Evolutionary conservation across 2,888 invertebrate species (phyloP).

Genomic region (Timema cristinae): DNA sequence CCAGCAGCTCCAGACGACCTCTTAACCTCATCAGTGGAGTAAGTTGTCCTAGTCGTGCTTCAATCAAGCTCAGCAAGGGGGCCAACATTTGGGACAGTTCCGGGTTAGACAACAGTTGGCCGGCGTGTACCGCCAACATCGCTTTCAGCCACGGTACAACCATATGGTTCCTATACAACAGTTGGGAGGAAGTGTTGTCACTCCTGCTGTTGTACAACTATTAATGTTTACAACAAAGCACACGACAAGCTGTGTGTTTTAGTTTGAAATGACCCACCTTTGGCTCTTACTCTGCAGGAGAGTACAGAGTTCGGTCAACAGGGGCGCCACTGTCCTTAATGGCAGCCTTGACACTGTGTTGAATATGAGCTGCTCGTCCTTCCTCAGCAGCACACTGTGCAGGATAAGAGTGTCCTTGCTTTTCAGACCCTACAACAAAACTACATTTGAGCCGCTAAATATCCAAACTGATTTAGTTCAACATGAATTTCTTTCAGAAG

Average conservation of each 20-base stretch:
- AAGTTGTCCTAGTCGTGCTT: constrained; percentile 51
- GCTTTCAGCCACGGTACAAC: constrained; percentile 57
- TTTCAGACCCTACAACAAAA: constrained; percentile 59
- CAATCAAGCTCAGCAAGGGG: constrained; percentile 55
- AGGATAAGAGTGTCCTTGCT: constrained; percentile 76
- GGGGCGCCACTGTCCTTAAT: constrained; percentile 29
- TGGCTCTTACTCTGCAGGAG: no score
- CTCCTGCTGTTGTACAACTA: not conserved
- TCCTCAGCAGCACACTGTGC: constrained; percentile 63
- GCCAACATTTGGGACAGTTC: constrained; percentile 53
- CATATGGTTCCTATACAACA: constrained; percentile 49
- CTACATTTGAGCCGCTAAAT: not conserved
- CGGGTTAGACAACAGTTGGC: constrained; percentile 59
- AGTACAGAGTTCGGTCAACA: no score
- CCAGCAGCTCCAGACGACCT: constrained; percentile 58
- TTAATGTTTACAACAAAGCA: not conserved
- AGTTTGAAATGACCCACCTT: no score
- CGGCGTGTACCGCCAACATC: constrained; percentile 56
- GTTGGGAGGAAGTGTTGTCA: not conserved
- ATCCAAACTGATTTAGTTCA: not conserved
- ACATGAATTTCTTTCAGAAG: not conserved
- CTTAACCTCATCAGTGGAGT: constrained; percentile 53
- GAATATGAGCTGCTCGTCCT: constrained; percentile 62
- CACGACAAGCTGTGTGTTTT: not conserved
- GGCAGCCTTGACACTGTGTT: constrained; percentile 74